Conservation (phyloP, 2,113 vertebrate species). For the Indri indri region DNA sequence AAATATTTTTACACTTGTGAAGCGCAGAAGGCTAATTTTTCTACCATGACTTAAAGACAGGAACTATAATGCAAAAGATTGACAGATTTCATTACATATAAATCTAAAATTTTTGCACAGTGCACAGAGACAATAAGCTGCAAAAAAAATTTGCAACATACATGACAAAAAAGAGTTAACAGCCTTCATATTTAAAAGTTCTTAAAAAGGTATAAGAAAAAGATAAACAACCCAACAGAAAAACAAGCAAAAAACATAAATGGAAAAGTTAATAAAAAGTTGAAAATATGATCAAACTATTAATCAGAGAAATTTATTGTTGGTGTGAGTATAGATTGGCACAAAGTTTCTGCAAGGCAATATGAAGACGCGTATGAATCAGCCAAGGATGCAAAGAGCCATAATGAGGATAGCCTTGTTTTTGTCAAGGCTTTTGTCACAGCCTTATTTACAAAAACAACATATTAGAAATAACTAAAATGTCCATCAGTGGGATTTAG, state of each 20-base stretch:
- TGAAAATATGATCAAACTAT: conserved; percentile 31
- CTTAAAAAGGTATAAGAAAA: conserved; percentile 16
- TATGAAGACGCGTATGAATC: not conserved
- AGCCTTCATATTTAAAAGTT: not conserved
- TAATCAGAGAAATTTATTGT: not conserved
- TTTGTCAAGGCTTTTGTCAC: not conserved
- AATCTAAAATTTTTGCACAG: conserved; percentile 17
- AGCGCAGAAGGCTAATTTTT: not conserved
- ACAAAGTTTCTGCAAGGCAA: not conserved
- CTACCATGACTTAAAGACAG: not conserved
- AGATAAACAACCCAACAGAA: not conserved
- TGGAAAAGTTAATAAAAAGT: conserved; percentile 23
- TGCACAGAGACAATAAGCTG: not conserved
- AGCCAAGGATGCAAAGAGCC: not conserved
- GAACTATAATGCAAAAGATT: not conserved
- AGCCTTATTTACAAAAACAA: not conserved
- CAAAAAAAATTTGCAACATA: not conserved
- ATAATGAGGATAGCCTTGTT: not conserved
- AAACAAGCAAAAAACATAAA: not conserved
- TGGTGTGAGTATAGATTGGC: not conserved
- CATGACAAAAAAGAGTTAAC: not conserved
- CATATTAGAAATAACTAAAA: not conserved
- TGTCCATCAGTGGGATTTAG: not conserved
- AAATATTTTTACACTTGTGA: not conserved
- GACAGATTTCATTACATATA: not conserved